Base-by-base conservation (phyloP, 2,888 invertebrate species). In the Shargacucullia verbasci region DNA sequence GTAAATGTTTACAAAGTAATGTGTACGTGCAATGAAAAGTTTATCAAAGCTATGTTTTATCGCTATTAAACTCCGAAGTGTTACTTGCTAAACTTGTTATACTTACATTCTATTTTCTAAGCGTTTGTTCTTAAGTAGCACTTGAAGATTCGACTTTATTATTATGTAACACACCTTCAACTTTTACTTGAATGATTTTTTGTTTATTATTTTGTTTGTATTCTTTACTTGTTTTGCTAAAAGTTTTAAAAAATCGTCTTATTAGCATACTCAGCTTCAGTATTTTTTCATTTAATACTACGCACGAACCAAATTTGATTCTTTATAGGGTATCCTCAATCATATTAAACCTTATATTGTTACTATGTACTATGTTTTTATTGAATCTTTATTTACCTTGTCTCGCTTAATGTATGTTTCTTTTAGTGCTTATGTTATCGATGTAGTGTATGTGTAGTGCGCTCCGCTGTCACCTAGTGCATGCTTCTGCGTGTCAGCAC, bases 401-500 rank as follows among this genome's bases (percentile, higher is more conserved):
- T 47, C 34, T 46, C 52, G 43, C 57, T n/a, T n/a, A 40, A 29
- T 20, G 44, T 33, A 46, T 43, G 37, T 61, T 34, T 55, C 41
- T 47, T 52, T 29, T 62, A 50, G 54, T 31, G 60, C 58, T 69
- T 62, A 50, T 76, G 62, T 78, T 64, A 65, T 62, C 27, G 54
- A 55, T 79, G 59, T 82, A 76, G 75, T 68, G 72, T 65, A 15
- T 79, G 75, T 70, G 81, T 90, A 91, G 91, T 72, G 77, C 70
- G 73, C 78, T 87, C 69, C 92, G 92, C 80, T 92, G 88, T 74
- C 93, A 93, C 83, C 88, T 90, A 83, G 94, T 93, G 85, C 93
- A 94, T 85, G 82, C 84, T 68, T 89, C 92, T 45, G 90, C 89
- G 81, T 94, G 94, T 79, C 91, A 84, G 80, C 83, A 89, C 83